These are phyloP conservation scores for Paracentrotus lividus DNA, from an alignment of 53 echinoderm and acorn worm species.

Conservation along the genomic window DNA sequence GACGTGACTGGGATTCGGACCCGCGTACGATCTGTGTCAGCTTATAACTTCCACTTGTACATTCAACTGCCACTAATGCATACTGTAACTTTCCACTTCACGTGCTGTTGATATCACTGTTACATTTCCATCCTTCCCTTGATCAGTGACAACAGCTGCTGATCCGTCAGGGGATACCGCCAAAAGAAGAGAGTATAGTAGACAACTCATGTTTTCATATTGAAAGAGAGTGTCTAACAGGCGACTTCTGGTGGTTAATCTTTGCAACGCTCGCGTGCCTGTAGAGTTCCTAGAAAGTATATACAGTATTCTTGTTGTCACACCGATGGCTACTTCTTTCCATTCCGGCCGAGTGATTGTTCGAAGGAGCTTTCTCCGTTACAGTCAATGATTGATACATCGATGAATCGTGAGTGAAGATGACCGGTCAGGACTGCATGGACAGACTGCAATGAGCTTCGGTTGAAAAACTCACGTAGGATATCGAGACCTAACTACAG, in stretches of 20 bases:
- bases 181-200: not conserved
- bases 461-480: not conserved
- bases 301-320: not conserved
- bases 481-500: not conserved
- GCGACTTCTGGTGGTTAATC: not conserved
- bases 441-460: not conserved
- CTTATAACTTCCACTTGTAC: too few species aligned
- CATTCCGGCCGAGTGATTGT: not conserved
- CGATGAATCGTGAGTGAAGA: not conserved
- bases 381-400: not conserved
- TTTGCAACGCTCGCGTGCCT: not conserved
- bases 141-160: not conserved
- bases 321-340: constrained; percentile 16
- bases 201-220: not conserved
- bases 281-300: not conserved
- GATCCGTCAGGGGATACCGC: not conserved
- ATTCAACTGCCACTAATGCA: too few species aligned
- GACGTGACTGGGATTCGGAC: too few species aligned
- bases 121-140: not conserved
- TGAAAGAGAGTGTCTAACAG: not conserved
- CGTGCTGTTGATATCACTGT: not conserved
- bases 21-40: too few species aligned
- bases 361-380: not conserved
- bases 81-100: not conserved
- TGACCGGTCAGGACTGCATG: not conserved